phyloP scores from a whole-genome alignment of 53 echinoderm and acorn worm species.

The Arbacia lixula region DNA sequence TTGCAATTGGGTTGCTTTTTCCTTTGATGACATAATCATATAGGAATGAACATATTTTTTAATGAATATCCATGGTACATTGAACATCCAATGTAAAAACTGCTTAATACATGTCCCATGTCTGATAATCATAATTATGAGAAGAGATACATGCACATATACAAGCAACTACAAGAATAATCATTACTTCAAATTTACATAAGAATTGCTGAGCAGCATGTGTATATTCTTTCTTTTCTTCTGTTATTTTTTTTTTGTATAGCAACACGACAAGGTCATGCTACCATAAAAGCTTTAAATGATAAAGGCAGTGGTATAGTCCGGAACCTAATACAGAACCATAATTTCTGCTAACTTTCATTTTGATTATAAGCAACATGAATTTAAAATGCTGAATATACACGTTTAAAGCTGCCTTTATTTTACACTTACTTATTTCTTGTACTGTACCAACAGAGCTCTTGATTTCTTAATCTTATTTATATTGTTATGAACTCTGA shows the following conservation, averaged over 20 bases:
- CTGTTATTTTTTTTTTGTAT: neutral
- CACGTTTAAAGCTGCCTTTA: neutral
- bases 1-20: neutral
- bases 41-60: neutral
- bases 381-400: neutral
- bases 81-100: neutral
- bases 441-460: neutral
- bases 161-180: neutral
- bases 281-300: neutral
- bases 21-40: neutral
- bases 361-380: neutral
- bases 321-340: too few relatives aligned
- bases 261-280: neutral
- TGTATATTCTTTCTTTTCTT: neutral
- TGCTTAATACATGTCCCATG: neutral
- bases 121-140: neutral
- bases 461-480: neutral
- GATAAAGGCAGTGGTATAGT: too few relatives aligned
- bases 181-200: neutral
- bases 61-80: neutral
- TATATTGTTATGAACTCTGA: constrained; percentile 49
- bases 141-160: neutral
- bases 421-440: neutral
- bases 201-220: neutral
- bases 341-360: neutral